Percentiles rank a stretch among this genome's conserved stretches.
Conservation (phyloP, 2,113 vertebrate genomes). For the Neomonachus schauinslandi region DNA sequence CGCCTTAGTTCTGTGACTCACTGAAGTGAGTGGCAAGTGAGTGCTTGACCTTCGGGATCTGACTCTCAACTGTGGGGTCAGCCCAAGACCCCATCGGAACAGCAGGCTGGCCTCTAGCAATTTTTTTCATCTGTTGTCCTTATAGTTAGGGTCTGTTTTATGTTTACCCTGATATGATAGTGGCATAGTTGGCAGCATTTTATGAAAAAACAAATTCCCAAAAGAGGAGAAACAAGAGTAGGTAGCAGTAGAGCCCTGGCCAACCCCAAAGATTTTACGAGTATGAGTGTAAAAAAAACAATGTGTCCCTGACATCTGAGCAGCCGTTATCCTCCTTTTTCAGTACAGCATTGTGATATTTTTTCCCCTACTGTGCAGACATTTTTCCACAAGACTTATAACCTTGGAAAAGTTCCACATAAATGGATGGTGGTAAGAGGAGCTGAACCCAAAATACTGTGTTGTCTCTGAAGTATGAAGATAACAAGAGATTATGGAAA, state of each 20-base stretch:
- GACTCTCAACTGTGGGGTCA: not conserved
- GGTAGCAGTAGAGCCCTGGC: not conserved
- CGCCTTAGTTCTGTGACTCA: not conserved
- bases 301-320: not conserved
- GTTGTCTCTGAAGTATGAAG: not conserved
- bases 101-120: not conserved
- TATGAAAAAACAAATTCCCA: not conserved
- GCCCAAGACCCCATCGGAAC: not conserved
- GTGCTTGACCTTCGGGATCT: not conserved
- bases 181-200: not conserved
- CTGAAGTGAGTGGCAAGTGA: not conserved
- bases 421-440: not conserved
- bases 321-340: not conserved
- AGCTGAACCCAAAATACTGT: not conserved
- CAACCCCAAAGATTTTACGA: not conserved
- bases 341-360: not conserved
- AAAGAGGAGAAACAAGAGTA: not conserved
- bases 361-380: not conserved
- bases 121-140: not conserved
- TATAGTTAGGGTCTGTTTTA: not conserved
- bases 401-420: not conserved
- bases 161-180: not conserved
- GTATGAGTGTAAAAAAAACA: not conserved
- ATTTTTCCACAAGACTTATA: not conserved
- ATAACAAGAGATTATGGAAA: not conserved